phyloP scores from a whole-genome alignment of 2,888 invertebrate species.

The Erannis defoliaria region DNA sequence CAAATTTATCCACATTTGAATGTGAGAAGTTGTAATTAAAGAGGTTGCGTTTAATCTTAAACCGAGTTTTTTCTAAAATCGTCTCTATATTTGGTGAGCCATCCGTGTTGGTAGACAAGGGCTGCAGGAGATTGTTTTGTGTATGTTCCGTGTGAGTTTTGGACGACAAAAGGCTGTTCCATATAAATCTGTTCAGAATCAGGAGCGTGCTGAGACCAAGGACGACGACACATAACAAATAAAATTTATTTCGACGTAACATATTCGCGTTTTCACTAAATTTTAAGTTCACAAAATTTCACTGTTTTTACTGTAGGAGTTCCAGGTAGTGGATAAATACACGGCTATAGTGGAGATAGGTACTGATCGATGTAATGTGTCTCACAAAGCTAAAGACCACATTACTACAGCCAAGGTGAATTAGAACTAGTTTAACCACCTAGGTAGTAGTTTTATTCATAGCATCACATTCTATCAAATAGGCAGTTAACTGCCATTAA shows the following conservation, averaged over 20 bases:
- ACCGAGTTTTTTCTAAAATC: constrained; percentile 70
- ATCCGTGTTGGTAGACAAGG: constrained; percentile 68
- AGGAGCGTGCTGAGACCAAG: constrained; percentile 82
- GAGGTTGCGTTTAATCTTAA: constrained; percentile 73
- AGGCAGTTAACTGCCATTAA: too few relatives aligned
- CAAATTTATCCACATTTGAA: constrained; percentile 82
- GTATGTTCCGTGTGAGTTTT: constrained; percentile 81
- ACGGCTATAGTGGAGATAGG: constrained; percentile 1
- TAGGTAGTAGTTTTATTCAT: neutral
- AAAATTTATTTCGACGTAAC: constrained; percentile 82
- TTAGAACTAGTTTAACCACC: neutral
- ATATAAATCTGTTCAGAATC: constrained; percentile 83
- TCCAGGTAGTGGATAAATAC: neutral
- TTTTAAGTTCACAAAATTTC: neutral
- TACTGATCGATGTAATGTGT: neutral
- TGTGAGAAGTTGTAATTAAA: constrained; percentile 69
- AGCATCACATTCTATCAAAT: neutral
- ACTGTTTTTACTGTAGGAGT: neutral
- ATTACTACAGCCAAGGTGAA: neutral
- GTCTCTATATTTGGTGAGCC: constrained; percentile 71
- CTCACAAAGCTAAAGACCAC: neutral
- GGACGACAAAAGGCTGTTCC: constrained; percentile 74
- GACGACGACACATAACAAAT: constrained; percentile 82
- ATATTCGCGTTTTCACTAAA: constrained; percentile 56
- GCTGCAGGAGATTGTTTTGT: constrained; percentile 62